Conservation (phyloP, 2,888 invertebrate genomes). For the Tenthredo livida region DNA sequence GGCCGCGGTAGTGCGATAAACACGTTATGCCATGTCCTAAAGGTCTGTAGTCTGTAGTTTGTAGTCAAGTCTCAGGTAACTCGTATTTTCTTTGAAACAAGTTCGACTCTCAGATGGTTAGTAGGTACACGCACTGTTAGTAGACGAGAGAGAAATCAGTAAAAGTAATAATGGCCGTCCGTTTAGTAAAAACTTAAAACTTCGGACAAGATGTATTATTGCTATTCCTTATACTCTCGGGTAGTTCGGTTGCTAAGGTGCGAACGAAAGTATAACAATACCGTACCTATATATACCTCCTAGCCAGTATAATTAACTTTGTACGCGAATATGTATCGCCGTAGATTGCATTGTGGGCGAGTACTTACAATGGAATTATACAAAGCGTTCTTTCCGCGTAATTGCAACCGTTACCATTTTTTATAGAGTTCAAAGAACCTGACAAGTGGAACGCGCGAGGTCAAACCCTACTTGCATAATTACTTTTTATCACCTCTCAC, state of each 20-base stretch:
- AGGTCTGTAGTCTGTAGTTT: background rate
- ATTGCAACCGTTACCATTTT: conserved; percentile 38
- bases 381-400: conserved; percentile 1
- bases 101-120: background rate
- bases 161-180: conserved; percentile 13
- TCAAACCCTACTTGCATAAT: conserved; percentile 39
- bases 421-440: conserved; percentile 36
- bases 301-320: background rate
- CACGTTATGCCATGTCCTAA: conserved; percentile 16
- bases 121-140: background rate
- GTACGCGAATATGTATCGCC: background rate
- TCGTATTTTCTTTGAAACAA: conserved; percentile 12
- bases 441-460: conserved; percentile 27
- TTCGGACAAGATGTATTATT: background rate
- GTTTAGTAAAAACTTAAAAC: conserved; percentile 11
- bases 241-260: background rate
- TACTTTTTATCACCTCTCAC: conserved; percentile 47
- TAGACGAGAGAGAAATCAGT: conserved; percentile 38
- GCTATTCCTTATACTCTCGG: background rate
- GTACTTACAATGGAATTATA: conserved; percentile 38
- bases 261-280: conserved; percentile 8
- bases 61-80: conserved; percentile 16
- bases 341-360: conserved; percentile 22
- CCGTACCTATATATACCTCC: background rate
- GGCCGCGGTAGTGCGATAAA: conserved; percentile 25